Evolutionary conservation across 2,797 vertebrate species (phyloP).

Genomic region (Enteromius fasciolatus): DNA sequence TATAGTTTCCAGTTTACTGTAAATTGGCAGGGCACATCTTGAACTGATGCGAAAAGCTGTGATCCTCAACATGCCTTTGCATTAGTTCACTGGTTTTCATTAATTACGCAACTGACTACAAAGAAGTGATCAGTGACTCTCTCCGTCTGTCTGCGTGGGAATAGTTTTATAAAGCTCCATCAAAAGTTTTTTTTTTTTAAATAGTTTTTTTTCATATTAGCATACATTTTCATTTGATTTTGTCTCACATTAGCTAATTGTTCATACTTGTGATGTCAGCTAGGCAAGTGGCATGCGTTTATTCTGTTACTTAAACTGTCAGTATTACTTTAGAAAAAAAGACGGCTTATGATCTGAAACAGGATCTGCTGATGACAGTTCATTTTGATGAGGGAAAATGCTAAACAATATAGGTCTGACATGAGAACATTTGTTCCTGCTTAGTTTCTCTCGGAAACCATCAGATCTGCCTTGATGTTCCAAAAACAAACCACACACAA

Average conservation of each 20-base stretch:
- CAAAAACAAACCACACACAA: neutral
- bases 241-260: constrained; percentile 9
- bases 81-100: constrained; percentile 57
- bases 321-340: neutral
- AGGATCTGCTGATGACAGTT: constrained; percentile 12
- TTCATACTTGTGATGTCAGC: constrained; percentile 26
- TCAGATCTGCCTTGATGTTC: neutral
- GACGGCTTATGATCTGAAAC: neutral
- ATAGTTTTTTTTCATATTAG: no score
- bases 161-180: constrained; percentile 47
- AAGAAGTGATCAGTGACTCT: constrained; percentile 48
- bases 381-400: constrained; percentile 9
- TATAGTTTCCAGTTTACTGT: constrained; percentile 61
- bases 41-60: constrained; percentile 61
- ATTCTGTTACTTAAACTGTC: constrained; percentile 32
- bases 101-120: constrained; percentile 58
- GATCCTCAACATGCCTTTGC: constrained; percentile 56
- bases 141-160: constrained; percentile 48
- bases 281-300: neutral
- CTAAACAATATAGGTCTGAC: constrained; percentile 21
- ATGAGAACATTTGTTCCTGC: constrained; percentile 22
- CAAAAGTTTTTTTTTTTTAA: constrained; percentile 13
- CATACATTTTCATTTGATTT: no score
- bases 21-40: constrained; percentile 63
- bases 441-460: neutral